phyloP scores from a whole-genome alignment of 2,888 invertebrate genomes.

The Sussaba pulchella region DNA sequence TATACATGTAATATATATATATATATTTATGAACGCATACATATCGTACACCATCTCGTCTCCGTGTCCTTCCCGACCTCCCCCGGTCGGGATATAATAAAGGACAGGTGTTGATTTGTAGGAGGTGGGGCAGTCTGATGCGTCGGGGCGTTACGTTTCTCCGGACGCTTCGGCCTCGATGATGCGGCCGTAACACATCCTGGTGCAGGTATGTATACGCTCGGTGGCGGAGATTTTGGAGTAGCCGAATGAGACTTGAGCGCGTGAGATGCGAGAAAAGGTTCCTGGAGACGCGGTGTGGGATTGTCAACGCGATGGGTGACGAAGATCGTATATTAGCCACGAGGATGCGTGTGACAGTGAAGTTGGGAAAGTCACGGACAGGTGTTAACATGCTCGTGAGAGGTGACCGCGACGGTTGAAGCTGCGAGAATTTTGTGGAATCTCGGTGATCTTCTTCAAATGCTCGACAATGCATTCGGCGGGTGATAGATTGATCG shows the following conservation, averaged over 20 bases:
- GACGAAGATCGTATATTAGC: background rate
- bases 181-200: constrained; percentile 3
- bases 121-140: constrained; percentile 67
- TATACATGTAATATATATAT: too few relatives aligned
- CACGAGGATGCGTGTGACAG: background rate
- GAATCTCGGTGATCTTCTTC: background rate
- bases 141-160: constrained; percentile 69
- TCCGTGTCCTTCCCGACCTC: background rate
- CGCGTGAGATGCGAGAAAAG: constrained; percentile 10
- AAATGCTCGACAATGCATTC: background rate
- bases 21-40: too few relatives aligned
- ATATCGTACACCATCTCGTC: constrained; percentile 3
- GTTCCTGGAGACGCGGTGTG: background rate
- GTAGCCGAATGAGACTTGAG: background rate
- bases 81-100: constrained; percentile 62
- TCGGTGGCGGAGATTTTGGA: background rate
- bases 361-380: constrained; percentile 17
- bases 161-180: constrained; percentile 47
- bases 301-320: constrained; percentile 13
- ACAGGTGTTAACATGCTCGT: constrained; percentile 58
- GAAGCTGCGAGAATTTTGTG: constrained; percentile 24
- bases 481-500: too few relatives aligned
- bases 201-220: background rate
- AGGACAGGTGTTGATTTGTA: constrained; percentile 73
- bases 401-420: constrained; percentile 14